Evolutionary conservation across 2,797 vertebrate species (phyloP), one percentile per base, ranked within the genome.

Genomic region (Sebastes itinus): DNA sequence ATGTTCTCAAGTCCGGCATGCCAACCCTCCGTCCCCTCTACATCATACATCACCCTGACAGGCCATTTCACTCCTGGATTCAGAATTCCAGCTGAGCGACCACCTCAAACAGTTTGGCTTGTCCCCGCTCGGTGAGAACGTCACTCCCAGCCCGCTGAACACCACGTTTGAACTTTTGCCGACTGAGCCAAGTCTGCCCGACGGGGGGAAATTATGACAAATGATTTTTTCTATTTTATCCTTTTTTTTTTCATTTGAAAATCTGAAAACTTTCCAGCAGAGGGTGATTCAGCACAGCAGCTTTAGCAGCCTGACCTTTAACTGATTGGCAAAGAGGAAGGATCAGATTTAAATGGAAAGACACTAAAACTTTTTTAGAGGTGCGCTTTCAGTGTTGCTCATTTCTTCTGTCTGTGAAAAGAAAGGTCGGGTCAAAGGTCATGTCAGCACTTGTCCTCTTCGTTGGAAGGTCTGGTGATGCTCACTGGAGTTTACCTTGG

Each of bases 31-130:
- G 73, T 77, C 67, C 68, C 42, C 78, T 75, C 79, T 66, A 33
- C 76, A 78, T 87, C 91, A 89, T 93, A 90, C 88, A 94, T 95
- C 94, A 94, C 76, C 68, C 83, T 87, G 92, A 94, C 93, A 90
- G 88, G 58, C 82, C 46, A 76, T 92, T 94, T 94, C 92, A 89
- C 92, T 92, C 84, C 88, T 91, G 82, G 82, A 91, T 89, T 91
- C 91, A 80, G 91, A 93, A 94, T 94, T 92, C 82, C 85, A 32
- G 61, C 86, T 32, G 69, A 75, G 65, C 78, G 80, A 91, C 92
- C 91, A 92, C 93, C 92, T 93, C 90, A 94, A 92, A 92, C 89
- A 55, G 73, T 80, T 61, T 38, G 79, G 80, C 71, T 83, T 80
- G 85, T 90, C 87, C 77, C 76, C 32, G 49, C 83, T 87, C 66